These are phyloP conservation scores for Corynorhinus townsendii DNA, from an alignment of 2,113 vertebrate species.

Conservation along the genomic window DNA sequence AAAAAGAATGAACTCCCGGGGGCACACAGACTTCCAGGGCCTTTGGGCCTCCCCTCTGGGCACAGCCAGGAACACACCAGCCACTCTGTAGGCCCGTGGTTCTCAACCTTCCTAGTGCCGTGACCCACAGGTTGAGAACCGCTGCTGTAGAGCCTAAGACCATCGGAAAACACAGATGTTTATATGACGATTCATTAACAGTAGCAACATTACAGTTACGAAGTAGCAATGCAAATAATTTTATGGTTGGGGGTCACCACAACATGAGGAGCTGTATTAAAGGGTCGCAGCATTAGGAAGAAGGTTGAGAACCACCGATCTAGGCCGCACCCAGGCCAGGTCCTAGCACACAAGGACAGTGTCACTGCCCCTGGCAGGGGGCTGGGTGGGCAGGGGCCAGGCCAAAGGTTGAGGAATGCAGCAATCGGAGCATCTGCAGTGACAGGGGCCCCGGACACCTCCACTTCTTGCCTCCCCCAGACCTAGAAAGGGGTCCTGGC, in stretches of 20 bases:
- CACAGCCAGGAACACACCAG: neutral
- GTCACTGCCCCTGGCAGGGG: neutral
- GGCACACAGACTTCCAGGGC: neutral
- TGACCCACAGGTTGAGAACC: no score
- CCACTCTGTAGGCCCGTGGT: neutral
- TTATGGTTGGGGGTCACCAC: no score
- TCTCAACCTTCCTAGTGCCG: no score
- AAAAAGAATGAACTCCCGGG: neutral
- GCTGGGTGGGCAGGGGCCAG: neutral
- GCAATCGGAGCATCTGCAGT: neutral
- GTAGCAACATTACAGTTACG: no score
- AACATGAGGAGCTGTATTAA: no score
- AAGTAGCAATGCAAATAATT: no score
- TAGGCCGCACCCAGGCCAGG: neutral
- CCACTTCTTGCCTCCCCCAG: neutral
- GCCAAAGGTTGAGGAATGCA: neutral
- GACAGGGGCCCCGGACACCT: neutral
- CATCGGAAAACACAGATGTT: no score
- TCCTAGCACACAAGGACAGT: neutral
- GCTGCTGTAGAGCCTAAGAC: no score
- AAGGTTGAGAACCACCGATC: no score
- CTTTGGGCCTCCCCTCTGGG: no score
- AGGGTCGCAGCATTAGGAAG: no score
- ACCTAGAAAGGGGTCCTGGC: neutral
- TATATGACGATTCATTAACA: no score